These are phyloP conservation scores for Periplaneta americana DNA, from an alignment of 1,140 invertebrate species.

Conservation along the genomic window DNA sequence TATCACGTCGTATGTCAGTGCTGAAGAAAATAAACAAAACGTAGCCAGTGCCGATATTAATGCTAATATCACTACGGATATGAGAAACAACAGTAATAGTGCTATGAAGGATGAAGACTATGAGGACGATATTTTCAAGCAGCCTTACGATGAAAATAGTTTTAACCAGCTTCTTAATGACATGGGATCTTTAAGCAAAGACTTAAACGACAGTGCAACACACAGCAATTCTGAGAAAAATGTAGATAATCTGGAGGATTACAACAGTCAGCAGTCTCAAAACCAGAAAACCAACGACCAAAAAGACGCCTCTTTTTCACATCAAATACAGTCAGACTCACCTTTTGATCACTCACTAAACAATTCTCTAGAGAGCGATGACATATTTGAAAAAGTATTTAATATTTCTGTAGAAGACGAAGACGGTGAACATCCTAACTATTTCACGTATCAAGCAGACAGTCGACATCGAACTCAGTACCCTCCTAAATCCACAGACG, in stretches of 20 bases:
- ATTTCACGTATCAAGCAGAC: background rate
- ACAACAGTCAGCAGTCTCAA: background rate
- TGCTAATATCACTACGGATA: background rate
- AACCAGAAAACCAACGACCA: background rate
- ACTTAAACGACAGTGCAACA: background rate
- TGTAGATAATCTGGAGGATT: background rate
- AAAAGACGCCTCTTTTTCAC: background rate
- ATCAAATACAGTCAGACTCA: background rate
- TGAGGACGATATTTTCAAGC: background rate
- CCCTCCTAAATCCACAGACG: background rate
- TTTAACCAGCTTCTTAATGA: background rate
- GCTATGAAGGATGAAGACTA: background rate
- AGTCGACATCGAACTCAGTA: background rate
- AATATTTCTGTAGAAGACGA: background rate
- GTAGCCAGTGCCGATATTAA: background rate
- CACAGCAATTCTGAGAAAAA: background rate
- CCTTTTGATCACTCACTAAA: background rate
- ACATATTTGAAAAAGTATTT: background rate
- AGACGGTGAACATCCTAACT: background rate
- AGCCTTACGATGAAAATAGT: background rate
- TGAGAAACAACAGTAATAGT: too few relatives aligned
- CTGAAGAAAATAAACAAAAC: too few relatives aligned
- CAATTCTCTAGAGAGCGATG: background rate
- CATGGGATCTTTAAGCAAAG: background rate
- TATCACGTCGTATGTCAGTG: too few relatives aligned